Conservation (phyloP, 1,140 invertebrate genomes). For the Epicauta chinensis region DNA sequence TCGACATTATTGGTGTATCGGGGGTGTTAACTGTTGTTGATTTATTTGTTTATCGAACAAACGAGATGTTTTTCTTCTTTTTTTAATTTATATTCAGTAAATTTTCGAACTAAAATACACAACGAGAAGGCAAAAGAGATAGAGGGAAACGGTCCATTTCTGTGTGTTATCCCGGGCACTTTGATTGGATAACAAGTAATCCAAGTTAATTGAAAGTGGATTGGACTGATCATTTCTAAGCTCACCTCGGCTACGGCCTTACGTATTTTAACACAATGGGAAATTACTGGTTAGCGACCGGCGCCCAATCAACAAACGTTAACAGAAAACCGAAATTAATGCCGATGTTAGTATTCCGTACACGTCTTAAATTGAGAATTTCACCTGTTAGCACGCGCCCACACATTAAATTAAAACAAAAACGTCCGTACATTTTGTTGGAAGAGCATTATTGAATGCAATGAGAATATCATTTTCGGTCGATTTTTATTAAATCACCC, state of each 20-base stretch:
- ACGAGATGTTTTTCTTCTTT: conserved; percentile 7
- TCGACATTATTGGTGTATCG: conserved; percentile 15
- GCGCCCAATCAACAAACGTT: too few relatives aligned
- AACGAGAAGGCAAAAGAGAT: background rate
- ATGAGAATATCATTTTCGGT: too few relatives aligned
- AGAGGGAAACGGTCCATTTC: conserved; percentile 20
- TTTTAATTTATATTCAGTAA: conserved; percentile 5
- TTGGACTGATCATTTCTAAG: conserved; percentile 30
- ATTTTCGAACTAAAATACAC: conserved; percentile 8
- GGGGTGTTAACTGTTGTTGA: conserved; percentile 2
- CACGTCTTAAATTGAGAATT: too few relatives aligned
- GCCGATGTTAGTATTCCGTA: too few relatives aligned
- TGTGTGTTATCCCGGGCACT: conserved; percentile 23
- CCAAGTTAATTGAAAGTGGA: conserved; percentile 38
- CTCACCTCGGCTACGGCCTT: conserved; percentile 19
- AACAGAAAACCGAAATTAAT: too few relatives aligned
- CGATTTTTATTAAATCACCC: too few relatives aligned
- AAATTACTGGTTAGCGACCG: conserved; percentile 3
- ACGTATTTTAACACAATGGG: conserved; percentile 10
- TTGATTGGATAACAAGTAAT: conserved; percentile 39
- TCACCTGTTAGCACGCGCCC: too few relatives aligned
- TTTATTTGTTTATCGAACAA: conserved; percentile 13
- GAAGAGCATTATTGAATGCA: too few relatives aligned
- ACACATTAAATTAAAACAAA: too few relatives aligned
- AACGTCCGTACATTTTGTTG: too few relatives aligned